phyloP scores from a whole-genome alignment of 2,797 vertebrate genomes.

The Poeciliopsis paucimaculata region DNA sequence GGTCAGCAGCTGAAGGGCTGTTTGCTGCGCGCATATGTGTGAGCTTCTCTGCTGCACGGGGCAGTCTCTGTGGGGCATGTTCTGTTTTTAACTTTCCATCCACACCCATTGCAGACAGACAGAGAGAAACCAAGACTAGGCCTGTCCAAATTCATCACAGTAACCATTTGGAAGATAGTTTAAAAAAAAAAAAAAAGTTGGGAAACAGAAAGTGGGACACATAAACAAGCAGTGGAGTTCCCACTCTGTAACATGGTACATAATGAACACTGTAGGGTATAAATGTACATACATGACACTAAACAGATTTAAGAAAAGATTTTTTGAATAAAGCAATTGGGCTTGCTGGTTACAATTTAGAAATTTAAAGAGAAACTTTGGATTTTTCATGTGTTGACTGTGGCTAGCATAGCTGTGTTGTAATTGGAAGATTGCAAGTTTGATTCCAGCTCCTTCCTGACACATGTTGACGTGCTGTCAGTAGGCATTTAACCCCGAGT shows the following conservation, averaged over 20 bases:
- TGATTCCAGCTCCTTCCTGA: no score
- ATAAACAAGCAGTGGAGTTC: conserved; percentile 56
- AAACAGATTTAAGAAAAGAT: no score
- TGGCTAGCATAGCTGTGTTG: no score
- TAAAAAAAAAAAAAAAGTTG: conserved; percentile 16
- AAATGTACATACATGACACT: no score
- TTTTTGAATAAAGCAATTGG: no score
- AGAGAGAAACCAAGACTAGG: conserved; percentile 47
- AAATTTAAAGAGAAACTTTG: no score
- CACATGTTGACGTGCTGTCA: no score
- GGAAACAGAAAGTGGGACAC: conserved; percentile 64
- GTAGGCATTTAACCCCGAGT: no score
- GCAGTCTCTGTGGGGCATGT: conserved; percentile 53
- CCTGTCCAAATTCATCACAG: conserved; percentile 70
- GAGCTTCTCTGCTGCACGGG: conserved; percentile 23
- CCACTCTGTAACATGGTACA: conserved; percentile 52
- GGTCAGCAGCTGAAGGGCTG: conserved; percentile 50
- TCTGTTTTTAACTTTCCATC: conserved; percentile 66
- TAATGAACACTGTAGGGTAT: conserved; percentile 49
- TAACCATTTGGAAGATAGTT: conserved; percentile 63
- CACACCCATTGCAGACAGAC: conserved; percentile 52
- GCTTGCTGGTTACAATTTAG: no score
- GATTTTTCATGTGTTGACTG: no score
- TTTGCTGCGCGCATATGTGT: conserved; percentile 4
- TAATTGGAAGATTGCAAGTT: no score